Base-by-base conservation (phyloP, 2,113 vertebrate species). In the Nibea coibor region DNA sequence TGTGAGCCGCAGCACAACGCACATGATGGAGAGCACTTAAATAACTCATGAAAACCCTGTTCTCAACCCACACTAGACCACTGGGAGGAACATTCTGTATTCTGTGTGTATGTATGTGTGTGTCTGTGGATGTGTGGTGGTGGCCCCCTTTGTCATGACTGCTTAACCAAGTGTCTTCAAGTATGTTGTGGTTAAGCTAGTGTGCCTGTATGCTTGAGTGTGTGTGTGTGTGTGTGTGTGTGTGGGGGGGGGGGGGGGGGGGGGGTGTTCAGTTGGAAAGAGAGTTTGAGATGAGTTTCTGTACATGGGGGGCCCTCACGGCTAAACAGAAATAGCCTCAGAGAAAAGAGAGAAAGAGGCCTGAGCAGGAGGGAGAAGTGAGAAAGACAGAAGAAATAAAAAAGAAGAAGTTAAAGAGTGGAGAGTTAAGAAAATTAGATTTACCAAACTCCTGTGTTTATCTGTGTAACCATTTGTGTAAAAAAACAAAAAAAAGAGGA, bases 31-130 rank as follows among this genome's bases (percentile, higher is more conserved):
- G 82, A 64, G 75, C 10, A 64, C 79, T 92, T 93, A 91, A 94
- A 94, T 93, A 93, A 92, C 76, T 84, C 85, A 91, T 92, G 86
- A 85, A 89, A 87, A 85, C 48, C 77, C 75, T 72, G 75, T 81
- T 87, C 81, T 85, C 80, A 77, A 58, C 28, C 88, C 84, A 65
- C 87, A 84, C 58, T 62, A 56, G 48, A 85, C 87, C 79, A 73
- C 77, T 48, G 80, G 78, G 85, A 82, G 81, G 73, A 78, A 79
- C 74, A 7, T 51, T 77, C 48, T 45, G 22, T 80, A 63, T 58
- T 80, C 42, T 43, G 72, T n/a, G 2, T 57, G 45, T 70, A 47
- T 10, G 26, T 56, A 26, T 74, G 75, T 74, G 75, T 68, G 62
- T 75, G 66, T 66, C 35, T 72, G 73, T 62, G 68, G 70, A 58